phyloP scores from a whole-genome alignment of 1,140 invertebrate species.

The Chelonus insularis region DNA sequence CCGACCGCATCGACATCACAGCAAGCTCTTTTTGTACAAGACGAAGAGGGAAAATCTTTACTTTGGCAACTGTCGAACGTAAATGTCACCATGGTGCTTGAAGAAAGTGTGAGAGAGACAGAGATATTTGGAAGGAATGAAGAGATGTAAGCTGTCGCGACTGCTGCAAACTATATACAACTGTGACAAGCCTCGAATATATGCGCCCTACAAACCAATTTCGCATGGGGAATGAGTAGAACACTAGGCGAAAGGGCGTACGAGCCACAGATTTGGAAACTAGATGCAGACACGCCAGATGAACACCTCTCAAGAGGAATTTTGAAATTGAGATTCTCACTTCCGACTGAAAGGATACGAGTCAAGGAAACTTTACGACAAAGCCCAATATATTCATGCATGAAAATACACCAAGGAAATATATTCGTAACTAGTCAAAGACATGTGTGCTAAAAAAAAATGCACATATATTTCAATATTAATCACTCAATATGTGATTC shows the following conservation, averaged over 20 bases:
- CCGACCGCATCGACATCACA: conserved; percentile 26
- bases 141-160: not conserved
- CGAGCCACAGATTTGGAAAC: not conserved
- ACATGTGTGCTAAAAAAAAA: not conserved
- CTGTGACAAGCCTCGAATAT: not conserved
- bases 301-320: not conserved
- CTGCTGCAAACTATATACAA: conserved; percentile 9
- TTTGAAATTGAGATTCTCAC: conserved; percentile 22
- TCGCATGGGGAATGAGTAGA: not conserved
- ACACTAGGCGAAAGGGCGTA: not conserved
- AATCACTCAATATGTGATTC: not conserved
- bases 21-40: not conserved
- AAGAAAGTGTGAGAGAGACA: too few relatives aligned
- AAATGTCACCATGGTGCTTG: not conserved
- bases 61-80: conserved; percentile 16
- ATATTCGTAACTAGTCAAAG: too few relatives aligned
- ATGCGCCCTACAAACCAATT: conserved; percentile 16
- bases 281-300: not conserved
- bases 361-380: conserved; percentile 2
- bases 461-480: not conserved
- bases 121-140: not conserved
- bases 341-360: conserved; percentile 9
- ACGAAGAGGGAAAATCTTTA: conserved; percentile 12
- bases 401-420: conserved; percentile 7
- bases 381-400: conserved; percentile 17